phyloP scores from a whole-genome alignment of 2,113 vertebrate species.

The Eclectus roratus region DNA sequence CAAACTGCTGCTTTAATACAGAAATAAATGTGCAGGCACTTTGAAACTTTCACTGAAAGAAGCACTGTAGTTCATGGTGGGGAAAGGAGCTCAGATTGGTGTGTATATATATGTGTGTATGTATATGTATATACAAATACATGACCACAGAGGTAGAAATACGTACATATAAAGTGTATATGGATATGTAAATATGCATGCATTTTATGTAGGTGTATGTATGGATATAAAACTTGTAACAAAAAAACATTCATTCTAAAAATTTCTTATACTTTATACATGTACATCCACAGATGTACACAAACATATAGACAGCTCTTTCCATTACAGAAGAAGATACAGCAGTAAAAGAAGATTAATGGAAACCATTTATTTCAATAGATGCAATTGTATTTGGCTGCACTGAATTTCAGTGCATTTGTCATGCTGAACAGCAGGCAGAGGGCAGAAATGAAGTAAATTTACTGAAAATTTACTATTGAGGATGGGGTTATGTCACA shows the following conservation, averaged over 20 bases:
- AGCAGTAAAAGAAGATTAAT: not conserved
- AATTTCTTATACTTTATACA: fast-evolving
- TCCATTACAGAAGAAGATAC: not conserved
- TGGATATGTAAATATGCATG: fast-evolving
- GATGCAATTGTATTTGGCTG: not conserved
- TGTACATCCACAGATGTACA: fast-evolving
- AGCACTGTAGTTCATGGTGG: not conserved
- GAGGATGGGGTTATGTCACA: not conserved
- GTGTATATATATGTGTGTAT: fast-evolving
- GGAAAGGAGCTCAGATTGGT: not conserved
- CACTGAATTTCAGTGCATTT: not conserved
- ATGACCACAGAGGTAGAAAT: not conserved
- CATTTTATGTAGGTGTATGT: not conserved
- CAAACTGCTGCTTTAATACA: constrained; percentile 23
- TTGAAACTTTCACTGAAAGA: not conserved
- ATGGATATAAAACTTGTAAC: not conserved
- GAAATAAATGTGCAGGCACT: constrained; percentile 22
- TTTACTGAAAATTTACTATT: not conserved
- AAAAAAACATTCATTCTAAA: not conserved
- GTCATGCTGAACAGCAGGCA: not conserved
- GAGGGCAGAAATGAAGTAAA: not conserved
- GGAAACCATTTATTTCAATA: not conserved
- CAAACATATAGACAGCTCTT: fast-evolving
- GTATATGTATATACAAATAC: fast-evolving
- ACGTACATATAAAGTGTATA: not conserved